These are phyloP conservation scores for Silurus meridionalis DNA, from an alignment of 2,113 vertebrate genomes.

Conservation along the genomic window DNA sequence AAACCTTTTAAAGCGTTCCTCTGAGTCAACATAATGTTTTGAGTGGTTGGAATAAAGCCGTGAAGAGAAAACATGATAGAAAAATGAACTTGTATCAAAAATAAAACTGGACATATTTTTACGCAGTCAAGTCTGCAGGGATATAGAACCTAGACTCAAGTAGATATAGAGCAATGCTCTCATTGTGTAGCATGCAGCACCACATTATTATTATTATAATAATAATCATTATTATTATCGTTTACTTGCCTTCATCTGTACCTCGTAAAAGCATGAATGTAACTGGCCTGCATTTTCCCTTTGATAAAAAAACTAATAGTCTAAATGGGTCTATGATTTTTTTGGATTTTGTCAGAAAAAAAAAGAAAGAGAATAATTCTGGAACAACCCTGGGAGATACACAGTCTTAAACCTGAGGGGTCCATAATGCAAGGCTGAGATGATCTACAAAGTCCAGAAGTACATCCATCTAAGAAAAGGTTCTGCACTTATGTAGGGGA, in stretches of 20 bases:
- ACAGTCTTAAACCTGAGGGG: slow-evolving; percentile 15
- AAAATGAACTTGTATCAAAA: background rate
- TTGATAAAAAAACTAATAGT: background rate
- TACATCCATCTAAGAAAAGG: background rate
- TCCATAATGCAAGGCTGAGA: slow-evolving; percentile 25
- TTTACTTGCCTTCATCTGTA: background rate
- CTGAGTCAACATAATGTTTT: slow-evolving; percentile 38
- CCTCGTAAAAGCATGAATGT: background rate
- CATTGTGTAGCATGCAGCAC: background rate
- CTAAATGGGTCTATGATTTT: background rate
- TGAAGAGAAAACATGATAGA: background rate
- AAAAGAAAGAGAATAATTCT: background rate
- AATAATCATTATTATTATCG: background rate
- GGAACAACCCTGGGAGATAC: background rate
- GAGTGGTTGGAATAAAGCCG: background rate
- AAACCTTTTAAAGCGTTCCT: slow-evolving; percentile 16
- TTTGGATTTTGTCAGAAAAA: background rate
- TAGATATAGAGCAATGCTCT: background rate
- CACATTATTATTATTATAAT: background rate
- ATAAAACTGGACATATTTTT: background rate
- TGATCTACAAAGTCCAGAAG: background rate
- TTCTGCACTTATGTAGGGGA: background rate
- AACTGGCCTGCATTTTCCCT: slow-evolving; percentile 5
- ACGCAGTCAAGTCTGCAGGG: background rate
- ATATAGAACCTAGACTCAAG: background rate